Evolutionary conservation across 2,888 invertebrate genomes (phyloP).

Genomic region (Rhogogaster chlorosoma): DNA sequence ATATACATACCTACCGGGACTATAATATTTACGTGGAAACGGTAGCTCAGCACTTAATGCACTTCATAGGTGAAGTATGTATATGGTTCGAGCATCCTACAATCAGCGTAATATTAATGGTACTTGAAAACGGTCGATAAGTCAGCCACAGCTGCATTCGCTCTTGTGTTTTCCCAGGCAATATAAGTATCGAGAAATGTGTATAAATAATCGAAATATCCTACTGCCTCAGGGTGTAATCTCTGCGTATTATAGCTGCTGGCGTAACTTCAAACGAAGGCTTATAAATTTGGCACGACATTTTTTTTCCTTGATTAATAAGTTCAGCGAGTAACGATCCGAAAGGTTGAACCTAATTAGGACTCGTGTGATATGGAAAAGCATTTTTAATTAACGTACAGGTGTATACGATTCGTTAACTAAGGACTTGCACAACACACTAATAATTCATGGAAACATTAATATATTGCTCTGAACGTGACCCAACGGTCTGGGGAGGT

Average conservation of each 20-base stretch:
- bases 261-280: neutral
- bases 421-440: neutral
- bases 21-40: neutral
- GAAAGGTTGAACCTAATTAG: conserved; percentile 10
- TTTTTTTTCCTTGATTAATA: neutral
- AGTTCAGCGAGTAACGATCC: neutral
- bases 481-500: neutral
- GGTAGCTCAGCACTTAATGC: neutral
- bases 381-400: conserved; percentile 22
- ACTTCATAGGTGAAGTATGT: neutral
- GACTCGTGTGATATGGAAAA: neutral
- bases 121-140: conserved; percentile 9
- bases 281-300: neutral
- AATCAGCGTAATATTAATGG: neutral
- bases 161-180: neutral
- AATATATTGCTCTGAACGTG: conserved; percentile 14
- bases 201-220: neutral
- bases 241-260: neutral
- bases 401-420: neutral
- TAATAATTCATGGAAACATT: conserved; percentile 7
- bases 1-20: neutral
- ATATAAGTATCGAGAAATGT: neutral
- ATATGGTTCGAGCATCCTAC: neutral
- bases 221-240: neutral
- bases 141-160: neutral